Base-by-base conservation (phyloP, 2,888 invertebrate genomes). In the Camponotus fellah region DNA sequence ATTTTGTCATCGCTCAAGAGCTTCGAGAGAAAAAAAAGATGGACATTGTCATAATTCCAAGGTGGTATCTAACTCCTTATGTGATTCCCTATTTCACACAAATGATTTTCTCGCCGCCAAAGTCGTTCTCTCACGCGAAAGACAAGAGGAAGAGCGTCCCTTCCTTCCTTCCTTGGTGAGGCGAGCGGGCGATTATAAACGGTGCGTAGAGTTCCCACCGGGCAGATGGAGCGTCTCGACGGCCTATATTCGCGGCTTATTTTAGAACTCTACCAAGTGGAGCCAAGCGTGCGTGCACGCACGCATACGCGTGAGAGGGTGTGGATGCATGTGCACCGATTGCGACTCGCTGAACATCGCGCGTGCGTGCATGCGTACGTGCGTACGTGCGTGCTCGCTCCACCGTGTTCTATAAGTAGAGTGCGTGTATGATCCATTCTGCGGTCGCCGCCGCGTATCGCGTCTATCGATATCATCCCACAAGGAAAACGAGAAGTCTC, bases 231-330 rank as follows among this genome's bases (percentile, higher is more conserved):
- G 86, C 85, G 85, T 75, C 86, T 82, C 82, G 76, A 62, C 90
- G 92, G 87, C 92, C 92, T 92, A 91, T 92, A 92, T 92, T 89
- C 88, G 85, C 84, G 83, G 86, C 86, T 90, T 92, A 92, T 92
- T 92, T 92, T 92, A 90, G 89, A 89, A 88, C 85, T 79, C 69
- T 56, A 66, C 66, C 37, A 79, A 81, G 83, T 74, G 77, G 72
- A 60, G 80, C 83, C 76, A 66, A 64, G 75, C 76, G 69, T 75
- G 58, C 71, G 64, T 56, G 82, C 74, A 84, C 88, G 79, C 79
- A 37, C n/a, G 66, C 8, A n/a, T 68, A 77, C 83, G 85, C 85
- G 88, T 83, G 62, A 68, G 53, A 76, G 64, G 65, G 72, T 62
- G 68, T 74, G 77, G 76, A 81, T 79, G 79, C 83, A 26, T 26